Evolutionary conservation across 2,113 vertebrate genomes (phyloP), one percentile per base, ranked within the genome.

Genomic region (Sylvia atricapilla): DNA sequence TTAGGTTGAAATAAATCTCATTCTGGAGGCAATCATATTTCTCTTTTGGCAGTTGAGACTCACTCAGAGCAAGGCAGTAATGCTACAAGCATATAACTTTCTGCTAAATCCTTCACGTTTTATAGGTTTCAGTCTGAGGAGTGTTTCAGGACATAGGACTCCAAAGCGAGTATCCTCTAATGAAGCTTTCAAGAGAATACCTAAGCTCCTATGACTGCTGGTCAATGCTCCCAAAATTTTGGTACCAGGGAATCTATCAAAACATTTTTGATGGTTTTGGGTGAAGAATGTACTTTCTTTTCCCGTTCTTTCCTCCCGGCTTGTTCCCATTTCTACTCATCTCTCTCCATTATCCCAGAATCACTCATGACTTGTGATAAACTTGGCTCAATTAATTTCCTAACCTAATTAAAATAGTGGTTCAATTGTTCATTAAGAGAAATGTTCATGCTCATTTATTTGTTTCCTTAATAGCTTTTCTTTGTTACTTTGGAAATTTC

Each of bases 1-100:
- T 64, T 25, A 84, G 11, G 25, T 37, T 49, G 3, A 68, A 73
- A 86, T 43, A 76, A 63, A 55, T 56, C 9, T 87, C 17, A 44
- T 60, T 86, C 37, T 69, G 44, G 20, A 83, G 19, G 1, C 47
- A 30, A 3, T 23, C 64, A 2, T 64, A 11, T 64, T 84, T 55
- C 15, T 59, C 15, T 39, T 14, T 64, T 56, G n/a, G 16, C 11
- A 44, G 6, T 17, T 0, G 0, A 63, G 37, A 39, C 5, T 27
- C 22, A 19, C 17, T 74, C 14, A 37, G 64, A 39, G 17, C 24
- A 77, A 91, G 41, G 64, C 5, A n/a, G 2, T 30, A 35, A n/a
- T 23, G 28, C 21, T 60, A n/a, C 28, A 49, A 67, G 35, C 3
- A 30, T 22, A 6, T 4, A 68, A 5, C 8, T 47, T 73, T 24